phyloP scores from a whole-genome alignment of 2,113 vertebrate species.

The Pseudorhombus dupliciocellatus region DNA sequence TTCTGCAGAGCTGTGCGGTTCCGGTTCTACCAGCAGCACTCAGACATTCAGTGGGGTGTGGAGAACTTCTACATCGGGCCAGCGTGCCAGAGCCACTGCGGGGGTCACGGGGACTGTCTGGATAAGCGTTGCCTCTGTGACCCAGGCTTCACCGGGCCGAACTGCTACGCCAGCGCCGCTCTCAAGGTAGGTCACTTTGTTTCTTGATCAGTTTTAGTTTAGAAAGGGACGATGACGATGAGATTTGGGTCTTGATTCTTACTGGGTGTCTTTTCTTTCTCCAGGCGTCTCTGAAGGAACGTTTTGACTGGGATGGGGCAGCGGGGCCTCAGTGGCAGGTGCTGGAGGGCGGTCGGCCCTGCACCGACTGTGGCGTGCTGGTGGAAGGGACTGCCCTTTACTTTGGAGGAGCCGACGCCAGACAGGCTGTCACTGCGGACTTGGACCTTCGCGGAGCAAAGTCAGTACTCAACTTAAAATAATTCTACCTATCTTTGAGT shows the following conservation, averaged over 20 bases:
- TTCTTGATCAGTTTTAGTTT: background rate
- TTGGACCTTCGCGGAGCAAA: constrained; percentile 96
- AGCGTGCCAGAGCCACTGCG: constrained; percentile 90
- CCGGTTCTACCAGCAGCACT: constrained; percentile 96
- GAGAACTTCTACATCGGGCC: constrained; percentile 98
- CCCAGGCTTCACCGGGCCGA: constrained; percentile 91
- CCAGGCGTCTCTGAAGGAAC: constrained; percentile 95
- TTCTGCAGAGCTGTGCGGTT: constrained; percentile 89
- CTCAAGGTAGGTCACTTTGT: constrained; percentile 83
- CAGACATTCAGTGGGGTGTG: constrained; percentile 94
- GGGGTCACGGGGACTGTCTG: constrained; percentile 95
- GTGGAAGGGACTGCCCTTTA: constrained; percentile 94
- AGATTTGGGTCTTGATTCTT: background rate
- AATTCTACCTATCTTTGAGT: background rate
- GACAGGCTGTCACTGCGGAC: constrained; percentile 93
- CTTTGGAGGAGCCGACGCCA: constrained; percentile 90
- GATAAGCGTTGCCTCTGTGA: constrained; percentile 95
- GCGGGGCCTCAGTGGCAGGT: constrained; percentile 93
- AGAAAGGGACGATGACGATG: background rate
- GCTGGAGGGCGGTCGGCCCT: constrained; percentile 92
- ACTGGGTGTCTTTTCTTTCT: background rate
- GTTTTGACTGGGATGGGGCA: constrained; percentile 93
- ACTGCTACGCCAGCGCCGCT: constrained; percentile 89
- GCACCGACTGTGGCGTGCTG: constrained; percentile 92
- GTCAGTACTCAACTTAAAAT: constrained; percentile 78